Percentiles rank a stretch among this genome's conserved stretches.
phyloP scores from a whole-genome alignment of 2,888 invertebrate genomes.

The Syrphus vitripennis region DNA sequence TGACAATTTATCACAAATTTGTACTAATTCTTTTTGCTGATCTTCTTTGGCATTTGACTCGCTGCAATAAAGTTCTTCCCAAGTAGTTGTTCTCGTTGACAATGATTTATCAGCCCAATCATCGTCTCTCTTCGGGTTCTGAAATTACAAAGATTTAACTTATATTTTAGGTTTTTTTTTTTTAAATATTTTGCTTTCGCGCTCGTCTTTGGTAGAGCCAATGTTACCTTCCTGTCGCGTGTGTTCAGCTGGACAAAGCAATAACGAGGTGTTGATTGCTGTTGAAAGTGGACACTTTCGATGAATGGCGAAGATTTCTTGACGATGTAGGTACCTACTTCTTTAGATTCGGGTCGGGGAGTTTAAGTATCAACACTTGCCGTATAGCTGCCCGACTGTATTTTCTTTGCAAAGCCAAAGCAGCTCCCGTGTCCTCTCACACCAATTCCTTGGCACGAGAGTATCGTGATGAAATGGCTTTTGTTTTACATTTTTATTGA shows the following conservation, averaged over 20 bases:
- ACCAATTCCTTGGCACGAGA: conserved; percentile 82
- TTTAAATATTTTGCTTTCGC: background rate
- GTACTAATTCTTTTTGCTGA: conserved; percentile 51
- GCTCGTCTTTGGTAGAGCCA: too few relatives aligned
- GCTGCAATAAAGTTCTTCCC: conserved; percentile 53
- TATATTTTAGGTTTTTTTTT: background rate
- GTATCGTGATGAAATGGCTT: conserved; percentile 82
- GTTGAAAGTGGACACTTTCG: conserved; percentile 86
- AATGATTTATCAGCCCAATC: conserved; percentile 23
- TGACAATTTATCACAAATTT: background rate
- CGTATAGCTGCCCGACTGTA: conserved; percentile 81
- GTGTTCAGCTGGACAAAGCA: conserved; percentile 85
- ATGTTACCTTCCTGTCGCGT: too few relatives aligned
- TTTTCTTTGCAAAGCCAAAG: conserved; percentile 84
- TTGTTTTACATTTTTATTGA: conserved; percentile 81
- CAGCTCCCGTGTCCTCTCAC: conserved; percentile 84
- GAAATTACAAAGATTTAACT: background rate
- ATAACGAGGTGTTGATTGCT: conserved; percentile 84
- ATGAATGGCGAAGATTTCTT: conserved; percentile 84
- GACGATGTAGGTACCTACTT: conserved; percentile 85
- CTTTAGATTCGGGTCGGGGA: conserved; percentile 86
- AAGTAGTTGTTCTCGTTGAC: conserved; percentile 11
- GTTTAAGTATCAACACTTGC: conserved; percentile 84
- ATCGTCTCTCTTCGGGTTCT: conserved; percentile 70
- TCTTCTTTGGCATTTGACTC: conserved; percentile 59